Percentiles rank a stretch among this genome's conserved stretches.
Evolutionary conservation across 1,140 invertebrate genomes (phyloP).

Genomic region (Vanessa atalanta): DNA sequence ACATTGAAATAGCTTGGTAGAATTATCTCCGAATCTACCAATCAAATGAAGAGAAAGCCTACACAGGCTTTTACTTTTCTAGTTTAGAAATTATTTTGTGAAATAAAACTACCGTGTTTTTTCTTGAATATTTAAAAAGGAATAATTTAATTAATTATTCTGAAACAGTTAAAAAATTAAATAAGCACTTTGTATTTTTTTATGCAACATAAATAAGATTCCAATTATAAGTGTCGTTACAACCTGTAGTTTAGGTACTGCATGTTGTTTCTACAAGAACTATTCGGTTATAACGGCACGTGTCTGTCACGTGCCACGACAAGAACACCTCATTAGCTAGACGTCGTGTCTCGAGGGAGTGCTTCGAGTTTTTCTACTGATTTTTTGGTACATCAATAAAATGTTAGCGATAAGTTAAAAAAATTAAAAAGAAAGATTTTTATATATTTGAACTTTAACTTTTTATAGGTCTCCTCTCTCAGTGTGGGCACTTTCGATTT

Average conservation of each 20-base stretch:
- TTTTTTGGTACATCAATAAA: slow-evolving; percentile 49
- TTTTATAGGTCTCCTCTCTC: too few relatives aligned
- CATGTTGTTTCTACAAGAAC: slow-evolving; percentile 40
- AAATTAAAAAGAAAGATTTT: background rate
- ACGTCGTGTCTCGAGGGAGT: slow-evolving; percentile 59
- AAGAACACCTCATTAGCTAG: slow-evolving; percentile 72
- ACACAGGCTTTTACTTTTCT: too few relatives aligned
- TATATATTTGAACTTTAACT: background rate
- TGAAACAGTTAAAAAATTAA: background rate
- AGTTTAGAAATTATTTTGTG: too few relatives aligned
- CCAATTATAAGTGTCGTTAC: slow-evolving; percentile 36
- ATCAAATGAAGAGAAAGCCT: too few relatives aligned
- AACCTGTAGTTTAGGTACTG: slow-evolving; percentile 34
- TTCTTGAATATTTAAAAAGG: too few relatives aligned
- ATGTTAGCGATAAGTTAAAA: background rate
- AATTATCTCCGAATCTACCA: too few relatives aligned
- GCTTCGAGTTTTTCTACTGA: slow-evolving; percentile 44
- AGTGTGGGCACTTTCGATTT: too few relatives aligned
- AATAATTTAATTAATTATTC: too few relatives aligned
- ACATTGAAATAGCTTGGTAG: too few relatives aligned
- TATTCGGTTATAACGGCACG: slow-evolving; percentile 63
- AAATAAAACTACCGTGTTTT: too few relatives aligned
- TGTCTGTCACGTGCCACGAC: slow-evolving; percentile 61
- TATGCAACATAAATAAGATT: slow-evolving; percentile 12
- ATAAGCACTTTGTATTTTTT: slow-evolving; percentile 5